These are phyloP conservation scores for Lutjanus erythropterus DNA, from an alignment of 2,113 vertebrate species.

Conservation along the genomic window DNA sequence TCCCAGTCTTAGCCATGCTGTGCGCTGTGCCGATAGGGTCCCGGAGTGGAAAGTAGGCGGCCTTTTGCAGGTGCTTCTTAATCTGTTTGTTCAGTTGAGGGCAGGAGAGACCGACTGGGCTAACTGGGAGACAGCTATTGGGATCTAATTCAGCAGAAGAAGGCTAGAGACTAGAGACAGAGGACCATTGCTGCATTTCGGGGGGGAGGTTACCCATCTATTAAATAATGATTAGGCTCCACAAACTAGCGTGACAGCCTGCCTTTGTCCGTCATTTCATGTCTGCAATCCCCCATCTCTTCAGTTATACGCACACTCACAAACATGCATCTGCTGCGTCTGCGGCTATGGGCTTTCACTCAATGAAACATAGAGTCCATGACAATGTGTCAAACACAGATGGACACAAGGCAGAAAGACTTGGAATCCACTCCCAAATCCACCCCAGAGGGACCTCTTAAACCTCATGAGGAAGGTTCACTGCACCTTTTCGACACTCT, in stretches of 20 bases:
- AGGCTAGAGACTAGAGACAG: slow-evolving; percentile 62
- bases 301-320: slow-evolving; percentile 63
- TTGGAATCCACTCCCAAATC: slow-evolving; percentile 69
- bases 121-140: slow-evolving; percentile 75
- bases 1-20: slow-evolving; percentile 73
- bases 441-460: slow-evolving; percentile 55
- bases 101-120: slow-evolving; percentile 61
- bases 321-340: slow-evolving; percentile 83
- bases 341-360: slow-evolving; percentile 69
- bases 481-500: slow-evolving; percentile 67
- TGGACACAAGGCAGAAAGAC: slow-evolving; percentile 67
- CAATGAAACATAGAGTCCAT: slow-evolving; percentile 46
- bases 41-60: slow-evolving; percentile 52
- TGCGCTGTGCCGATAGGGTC: slow-evolving; percentile 64
- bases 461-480: slow-evolving; percentile 70
- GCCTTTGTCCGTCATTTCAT: slow-evolving; percentile 82
- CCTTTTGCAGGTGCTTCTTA: slow-evolving; percentile 83
- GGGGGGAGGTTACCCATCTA: slow-evolving; percentile 79
- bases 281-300: slow-evolving; percentile 69
- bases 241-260: slow-evolving; percentile 86
- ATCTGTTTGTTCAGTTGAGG: slow-evolving; percentile 83
- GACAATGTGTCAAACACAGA: slow-evolving; percentile 79
- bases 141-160: slow-evolving; percentile 84
- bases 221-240: slow-evolving; percentile 88
- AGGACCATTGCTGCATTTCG: slow-evolving; percentile 69